Base-by-base conservation (phyloP, 2,888 invertebrate genomes). In the Nomada fucata region DNA sequence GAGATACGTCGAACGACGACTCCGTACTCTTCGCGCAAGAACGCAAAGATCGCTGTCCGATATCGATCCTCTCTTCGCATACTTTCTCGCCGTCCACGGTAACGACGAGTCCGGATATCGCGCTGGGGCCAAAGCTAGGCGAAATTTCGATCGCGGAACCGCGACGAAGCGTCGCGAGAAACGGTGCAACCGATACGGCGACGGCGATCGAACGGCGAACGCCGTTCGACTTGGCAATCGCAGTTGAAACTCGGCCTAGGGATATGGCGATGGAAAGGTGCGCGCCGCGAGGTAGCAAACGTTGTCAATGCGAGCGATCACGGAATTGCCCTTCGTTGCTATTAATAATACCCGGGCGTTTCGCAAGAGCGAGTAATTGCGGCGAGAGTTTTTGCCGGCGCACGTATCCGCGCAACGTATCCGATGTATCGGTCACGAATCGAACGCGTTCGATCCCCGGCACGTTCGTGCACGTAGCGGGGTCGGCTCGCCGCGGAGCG, bases 21-120 rank as follows among this genome's bases (percentile, higher is more conserved):
- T 65, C 29, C 47, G 52, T 60, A 70, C 59, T 65, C 29, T 26
- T 50, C 36, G 26, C n/a, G 55, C 53, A 69, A 55, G 76, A 76
- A 69, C 23, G 50, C 70, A 63, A 75, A 26, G 42, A 78, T 71
- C 71, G 63, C n/a, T 47, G 70, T 61, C 57, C 59, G 50, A 44
- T 42, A 63, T 76, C 72, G 60, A 65, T 53, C 57, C 60, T n/a
- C n/a, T n/a, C n/a, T n/a, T n/a, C n/a, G n/a, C n/a, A 3, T 23
- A 71, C 42, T 42, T 61, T 71, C 61, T 72, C 53, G 53, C 63
- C 53, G 63, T 23, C 42, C n/a, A 5, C 11, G 36, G 11, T 2
- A n/a, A 7, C 42, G 13, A 5, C 29, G 20, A 11, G n/a, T 15
- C 13, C 13, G 36, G 53, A 60, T 50, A 15, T 18, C 18, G n/a